Percentiles rank a stretch among this genome's conserved stretches.
phyloP scores from a whole-genome alignment of 2,797 vertebrate genomes.

The Chelmon rostratus region DNA sequence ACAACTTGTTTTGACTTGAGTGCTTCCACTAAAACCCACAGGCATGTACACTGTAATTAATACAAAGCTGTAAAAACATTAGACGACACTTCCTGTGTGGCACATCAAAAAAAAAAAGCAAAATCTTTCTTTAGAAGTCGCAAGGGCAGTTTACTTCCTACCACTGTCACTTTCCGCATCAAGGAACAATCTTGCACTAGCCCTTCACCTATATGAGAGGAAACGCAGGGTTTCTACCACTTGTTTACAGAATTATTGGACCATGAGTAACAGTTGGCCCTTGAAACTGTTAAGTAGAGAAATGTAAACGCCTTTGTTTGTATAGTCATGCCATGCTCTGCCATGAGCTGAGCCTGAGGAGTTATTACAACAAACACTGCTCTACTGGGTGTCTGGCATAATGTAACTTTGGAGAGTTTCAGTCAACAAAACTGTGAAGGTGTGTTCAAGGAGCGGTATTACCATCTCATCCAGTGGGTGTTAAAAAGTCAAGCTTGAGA shows the following conservation, averaged over 20 bases:
- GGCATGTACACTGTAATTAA: constrained; percentile 6
- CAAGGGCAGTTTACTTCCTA: constrained; percentile 29
- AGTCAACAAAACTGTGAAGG: constrained; percentile 51
- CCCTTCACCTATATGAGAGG: constrained; percentile 34
- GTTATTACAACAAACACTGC: constrained; percentile 70
- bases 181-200: background rate
- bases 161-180: constrained; percentile 38
- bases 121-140: constrained; percentile 21
- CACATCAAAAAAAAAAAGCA: constrained; percentile 9
- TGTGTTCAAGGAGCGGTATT: background rate
- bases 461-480: no score
- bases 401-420: constrained; percentile 51
- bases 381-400: constrained; percentile 28
- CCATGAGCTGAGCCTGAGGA: constrained; percentile 33
- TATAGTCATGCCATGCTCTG: constrained; percentile 55
- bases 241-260: constrained; percentile 42
- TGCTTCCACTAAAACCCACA: background rate
- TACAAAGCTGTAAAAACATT: constrained; percentile 29
- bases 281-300: constrained; percentile 18
- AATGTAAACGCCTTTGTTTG: constrained; percentile 73
- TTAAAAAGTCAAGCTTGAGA: constrained; percentile 6
- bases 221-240: constrained; percentile 49
- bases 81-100: background rate
- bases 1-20: background rate
- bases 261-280: constrained; percentile 16